These are phyloP conservation scores for Heliconius ismenius DNA, from an alignment of 2,888 invertebrate genomes.

Conservation along the genomic window DNA sequence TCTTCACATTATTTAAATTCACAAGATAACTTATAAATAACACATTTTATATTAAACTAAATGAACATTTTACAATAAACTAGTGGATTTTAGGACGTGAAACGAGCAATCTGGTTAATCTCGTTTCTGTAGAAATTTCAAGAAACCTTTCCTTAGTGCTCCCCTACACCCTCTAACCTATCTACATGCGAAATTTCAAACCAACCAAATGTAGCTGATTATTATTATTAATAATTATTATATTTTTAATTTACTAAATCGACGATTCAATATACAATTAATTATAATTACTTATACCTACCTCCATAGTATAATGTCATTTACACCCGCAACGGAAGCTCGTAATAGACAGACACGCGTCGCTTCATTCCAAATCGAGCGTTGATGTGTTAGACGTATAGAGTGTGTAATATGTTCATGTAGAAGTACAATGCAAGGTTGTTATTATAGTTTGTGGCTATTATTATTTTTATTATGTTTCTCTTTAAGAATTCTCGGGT, in stretches of 20 bases:
- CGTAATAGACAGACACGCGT: conserved; percentile 25
- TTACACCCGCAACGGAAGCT: conserved; percentile 21
- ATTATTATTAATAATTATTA: too few relatives aligned
- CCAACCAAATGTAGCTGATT: too few relatives aligned
- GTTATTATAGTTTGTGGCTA: background rate
- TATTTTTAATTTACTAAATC: background rate
- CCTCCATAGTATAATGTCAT: background rate
- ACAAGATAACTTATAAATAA: background rate
- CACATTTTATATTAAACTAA: background rate
- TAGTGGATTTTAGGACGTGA: too few relatives aligned
- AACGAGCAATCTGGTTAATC: background rate
- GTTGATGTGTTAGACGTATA: conserved; percentile 9
- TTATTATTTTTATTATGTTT: background rate
- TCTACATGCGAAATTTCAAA: background rate
- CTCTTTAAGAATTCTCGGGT: too few relatives aligned
- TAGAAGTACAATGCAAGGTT: conserved; percentile 18
- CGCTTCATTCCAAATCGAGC: conserved; percentile 24
- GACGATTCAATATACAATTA: background rate
- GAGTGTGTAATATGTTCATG: background rate
- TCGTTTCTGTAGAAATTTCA: background rate
- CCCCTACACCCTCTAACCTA: background rate
- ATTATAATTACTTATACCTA: background rate
- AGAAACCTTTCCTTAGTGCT: background rate
- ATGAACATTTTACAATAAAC: too few relatives aligned
- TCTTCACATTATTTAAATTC: background rate